Evolutionary conservation across 1,140 invertebrate genomes (phyloP).

Genomic region (Drosophila pseudoananassae): DNA sequence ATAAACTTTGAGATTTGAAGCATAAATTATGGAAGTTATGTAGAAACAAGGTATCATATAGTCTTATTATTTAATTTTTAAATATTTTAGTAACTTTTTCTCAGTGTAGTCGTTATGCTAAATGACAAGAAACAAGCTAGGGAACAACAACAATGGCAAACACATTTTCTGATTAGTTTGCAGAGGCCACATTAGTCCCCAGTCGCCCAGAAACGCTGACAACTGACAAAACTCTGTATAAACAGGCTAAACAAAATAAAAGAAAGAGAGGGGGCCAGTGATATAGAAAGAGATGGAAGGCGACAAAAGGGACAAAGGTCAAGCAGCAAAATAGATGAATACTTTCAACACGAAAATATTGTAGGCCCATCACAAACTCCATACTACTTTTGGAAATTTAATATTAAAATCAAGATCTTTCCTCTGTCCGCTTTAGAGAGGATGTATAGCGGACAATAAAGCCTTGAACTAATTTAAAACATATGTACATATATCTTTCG

Average conservation of each 20-base stretch:
- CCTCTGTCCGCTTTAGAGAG: too few species aligned
- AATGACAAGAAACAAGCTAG: constrained; percentile 49
- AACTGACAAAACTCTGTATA: constrained; percentile 48
- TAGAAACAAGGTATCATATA: too few species aligned
- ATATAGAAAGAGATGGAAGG: constrained; percentile 9
- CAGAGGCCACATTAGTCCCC: constrained; percentile 45
- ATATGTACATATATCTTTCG: too few species aligned
- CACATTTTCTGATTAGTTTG: constrained; percentile 78
- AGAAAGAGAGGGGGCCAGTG: constrained; percentile 2
- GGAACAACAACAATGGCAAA: constrained; percentile 37
- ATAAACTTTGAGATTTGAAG: too few species aligned
- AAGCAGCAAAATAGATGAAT: not conserved
- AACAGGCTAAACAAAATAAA: constrained; percentile 50
- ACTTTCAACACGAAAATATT: not conserved
- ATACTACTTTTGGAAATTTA: too few species aligned
- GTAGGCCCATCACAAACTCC: not conserved
- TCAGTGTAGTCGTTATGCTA: constrained; percentile 49
- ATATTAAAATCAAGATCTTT: too few species aligned
- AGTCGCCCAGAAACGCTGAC: constrained; percentile 51
- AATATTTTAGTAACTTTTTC: not conserved
- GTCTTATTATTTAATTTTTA: too few species aligned
- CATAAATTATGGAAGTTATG: too few species aligned
- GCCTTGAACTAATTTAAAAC: too few species aligned
- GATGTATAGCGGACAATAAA: too few species aligned
- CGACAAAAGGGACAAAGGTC: constrained; percentile 1